phyloP scores from a whole-genome alignment of 2,888 invertebrate genomes.

The Eupithecia exiguata region DNA sequence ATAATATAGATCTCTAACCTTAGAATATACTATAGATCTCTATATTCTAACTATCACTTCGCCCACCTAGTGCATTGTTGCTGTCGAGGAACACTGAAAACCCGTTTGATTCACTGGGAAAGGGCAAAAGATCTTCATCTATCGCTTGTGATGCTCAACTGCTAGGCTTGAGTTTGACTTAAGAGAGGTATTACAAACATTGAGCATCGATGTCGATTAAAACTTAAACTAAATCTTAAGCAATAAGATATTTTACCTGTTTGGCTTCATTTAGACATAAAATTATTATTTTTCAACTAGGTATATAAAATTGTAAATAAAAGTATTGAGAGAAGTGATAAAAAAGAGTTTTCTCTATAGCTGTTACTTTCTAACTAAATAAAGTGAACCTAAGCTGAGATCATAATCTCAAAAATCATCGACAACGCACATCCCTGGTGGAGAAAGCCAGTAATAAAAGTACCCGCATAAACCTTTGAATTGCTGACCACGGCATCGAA shows the following conservation, averaged over 20 bases:
- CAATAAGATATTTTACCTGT: background rate
- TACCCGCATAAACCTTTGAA: slow-evolving; percentile 82
- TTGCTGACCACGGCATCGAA: slow-evolving; percentile 81
- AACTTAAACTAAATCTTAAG: background rate
- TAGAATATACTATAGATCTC: too few species aligned
- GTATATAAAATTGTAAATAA: background rate
- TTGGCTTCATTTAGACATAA: background rate
- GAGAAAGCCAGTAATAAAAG: slow-evolving; percentile 77
- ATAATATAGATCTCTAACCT: too few species aligned
- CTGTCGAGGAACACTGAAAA: background rate
- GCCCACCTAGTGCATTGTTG: background rate
- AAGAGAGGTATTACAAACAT: background rate
- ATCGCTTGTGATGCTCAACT: background rate
- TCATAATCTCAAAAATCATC: slow-evolving; percentile 33
- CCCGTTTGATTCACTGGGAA: background rate
- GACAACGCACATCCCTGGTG: slow-evolving; percentile 54
- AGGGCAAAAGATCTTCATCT: background rate
- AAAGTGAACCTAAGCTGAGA: background rate
- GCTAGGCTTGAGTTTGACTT: background rate
- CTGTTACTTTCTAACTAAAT: background rate
- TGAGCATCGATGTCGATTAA: background rate
- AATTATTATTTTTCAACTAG: background rate
- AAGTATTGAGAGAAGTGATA: background rate
- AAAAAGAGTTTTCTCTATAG: background rate
- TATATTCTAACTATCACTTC: background rate